Percentiles rank a stretch among this genome's conserved stretches.
These are phyloP conservation scores for Periplaneta americana DNA, from an alignment of 1,140 invertebrate genomes.

Conservation along the genomic window DNA sequence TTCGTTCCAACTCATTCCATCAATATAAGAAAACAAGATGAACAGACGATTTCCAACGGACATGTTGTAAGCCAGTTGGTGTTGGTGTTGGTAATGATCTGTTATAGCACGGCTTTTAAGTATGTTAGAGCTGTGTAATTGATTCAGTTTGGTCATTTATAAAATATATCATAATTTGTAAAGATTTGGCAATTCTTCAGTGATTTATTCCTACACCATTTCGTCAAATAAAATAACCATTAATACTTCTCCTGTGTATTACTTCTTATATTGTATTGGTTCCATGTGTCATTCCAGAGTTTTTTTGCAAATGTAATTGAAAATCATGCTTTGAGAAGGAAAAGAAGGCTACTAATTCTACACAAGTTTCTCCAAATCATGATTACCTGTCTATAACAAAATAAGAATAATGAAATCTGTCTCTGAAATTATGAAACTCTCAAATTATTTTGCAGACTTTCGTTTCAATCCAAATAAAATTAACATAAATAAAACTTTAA, in stretches of 20 bases:
- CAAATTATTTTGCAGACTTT: background rate
- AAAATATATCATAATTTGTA: no score
- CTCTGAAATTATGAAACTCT: background rate
- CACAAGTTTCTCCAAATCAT: background rate
- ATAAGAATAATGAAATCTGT: background rate
- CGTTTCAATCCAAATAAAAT: background rate
- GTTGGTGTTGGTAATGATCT: no score
- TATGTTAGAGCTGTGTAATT: no score
- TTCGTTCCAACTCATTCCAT: no score
- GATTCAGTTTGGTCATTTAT: no score
- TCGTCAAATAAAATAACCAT: background rate
- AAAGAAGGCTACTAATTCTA: background rate
- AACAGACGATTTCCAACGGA: no score
- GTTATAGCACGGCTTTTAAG: no score
- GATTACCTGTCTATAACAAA: background rate
- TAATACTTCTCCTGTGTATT: no score
- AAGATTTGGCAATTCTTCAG: background rate
- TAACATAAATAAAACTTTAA: background rate
- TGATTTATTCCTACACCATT: background rate
- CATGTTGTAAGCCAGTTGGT: no score
- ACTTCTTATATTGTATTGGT: no score
- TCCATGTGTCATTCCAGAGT: no score
- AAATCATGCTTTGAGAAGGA: background rate
- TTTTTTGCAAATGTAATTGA: background rate
- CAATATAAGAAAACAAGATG: no score